phyloP scores from a whole-genome alignment of 2,797 vertebrate species.

The Moxostoma hubbsi region DNA sequence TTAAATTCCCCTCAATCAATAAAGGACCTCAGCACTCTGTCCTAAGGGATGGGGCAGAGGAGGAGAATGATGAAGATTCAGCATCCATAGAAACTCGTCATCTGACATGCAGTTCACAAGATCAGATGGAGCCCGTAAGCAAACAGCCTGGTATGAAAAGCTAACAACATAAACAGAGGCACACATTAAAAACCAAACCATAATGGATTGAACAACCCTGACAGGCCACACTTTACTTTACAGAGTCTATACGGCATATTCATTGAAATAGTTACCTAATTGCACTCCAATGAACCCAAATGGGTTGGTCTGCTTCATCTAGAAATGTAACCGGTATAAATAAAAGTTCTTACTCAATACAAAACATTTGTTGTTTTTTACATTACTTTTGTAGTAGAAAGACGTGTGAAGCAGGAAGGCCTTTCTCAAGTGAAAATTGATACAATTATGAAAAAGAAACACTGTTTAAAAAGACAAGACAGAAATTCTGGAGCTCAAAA shows the following conservation, averaged over 20 bases:
- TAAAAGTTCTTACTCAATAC: too few species aligned
- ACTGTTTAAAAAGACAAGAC: constrained; percentile 62
- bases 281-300: too few species aligned
- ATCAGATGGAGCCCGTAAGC: constrained; percentile 47
- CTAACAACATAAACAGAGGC: neutral
- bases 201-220: too few species aligned
- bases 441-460: constrained; percentile 53
- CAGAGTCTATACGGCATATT: too few species aligned
- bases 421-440: constrained; percentile 39
- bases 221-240: too few species aligned
- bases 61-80: constrained; percentile 67
- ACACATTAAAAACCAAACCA: too few species aligned
- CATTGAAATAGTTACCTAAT: too few species aligned
- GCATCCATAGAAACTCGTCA: constrained; percentile 50
- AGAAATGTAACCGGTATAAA: too few species aligned
- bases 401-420: constrained; percentile 37
- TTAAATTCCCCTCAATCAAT: constrained; percentile 75
- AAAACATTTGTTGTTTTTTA: too few species aligned
- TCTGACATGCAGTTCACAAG: constrained; percentile 46
- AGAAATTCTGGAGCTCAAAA: constrained; percentile 62
- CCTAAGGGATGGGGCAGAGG: constrained; percentile 61
- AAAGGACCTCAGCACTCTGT: constrained; percentile 67
- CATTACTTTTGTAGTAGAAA: constrained; percentile 10
- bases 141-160: constrained; percentile 63
- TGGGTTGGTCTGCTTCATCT: too few species aligned